Evolutionary conservation across 1,140 invertebrate genomes (phyloP).

Genomic region (Bombus consobrinus): DNA sequence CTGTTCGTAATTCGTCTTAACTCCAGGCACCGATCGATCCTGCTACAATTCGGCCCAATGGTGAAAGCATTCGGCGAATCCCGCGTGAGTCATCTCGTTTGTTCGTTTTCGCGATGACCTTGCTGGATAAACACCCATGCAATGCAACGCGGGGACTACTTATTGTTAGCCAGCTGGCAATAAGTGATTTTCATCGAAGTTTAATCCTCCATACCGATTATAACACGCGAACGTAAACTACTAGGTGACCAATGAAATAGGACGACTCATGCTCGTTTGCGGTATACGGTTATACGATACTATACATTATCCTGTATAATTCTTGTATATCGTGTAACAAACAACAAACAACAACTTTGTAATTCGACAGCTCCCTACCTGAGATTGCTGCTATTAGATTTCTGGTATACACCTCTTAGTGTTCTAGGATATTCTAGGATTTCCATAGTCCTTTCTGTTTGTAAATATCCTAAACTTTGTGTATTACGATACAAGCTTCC

Average conservation of each 20-base stretch:
- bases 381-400: not conserved
- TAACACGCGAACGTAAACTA: not conserved
- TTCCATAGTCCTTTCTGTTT: not conserved
- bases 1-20: conserved; percentile 50
- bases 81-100: conserved; percentile 64
- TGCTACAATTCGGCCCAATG: conserved; percentile 42
- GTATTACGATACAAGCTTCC: not conserved
- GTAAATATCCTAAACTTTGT: not conserved
- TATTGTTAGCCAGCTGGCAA: not conserved
- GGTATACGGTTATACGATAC: not conserved
- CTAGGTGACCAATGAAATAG: not conserved
- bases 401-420: not conserved
- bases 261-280: no score
- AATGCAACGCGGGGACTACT: conserved; percentile 39
- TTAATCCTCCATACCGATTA: conserved; percentile 4
- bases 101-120: conserved; percentile 49
- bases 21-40: conserved; percentile 52
- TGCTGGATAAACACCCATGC: conserved; percentile 55
- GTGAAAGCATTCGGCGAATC: conserved; percentile 57
- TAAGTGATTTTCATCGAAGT: conserved; percentile 47
- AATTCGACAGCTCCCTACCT: not conserved
- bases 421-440: not conserved
- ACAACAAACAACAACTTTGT: not conserved
- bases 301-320: not conserved
- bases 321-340: not conserved